Evolutionary conservation across 2,888 invertebrate species (phyloP).

Genomic region (Spicauda simplicius): DNA sequence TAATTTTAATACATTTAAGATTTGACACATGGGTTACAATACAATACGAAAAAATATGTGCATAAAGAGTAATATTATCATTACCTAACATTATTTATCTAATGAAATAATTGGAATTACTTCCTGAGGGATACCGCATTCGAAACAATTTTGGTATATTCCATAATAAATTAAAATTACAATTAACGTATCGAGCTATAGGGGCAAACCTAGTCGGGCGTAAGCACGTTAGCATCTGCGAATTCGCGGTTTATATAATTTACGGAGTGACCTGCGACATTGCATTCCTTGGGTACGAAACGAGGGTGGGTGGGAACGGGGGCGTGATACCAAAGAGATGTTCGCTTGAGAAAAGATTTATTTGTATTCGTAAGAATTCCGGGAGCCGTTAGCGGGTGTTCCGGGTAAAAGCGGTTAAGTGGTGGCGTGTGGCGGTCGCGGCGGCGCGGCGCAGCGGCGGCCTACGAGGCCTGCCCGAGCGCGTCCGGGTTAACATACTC

Average conservation of each 20-base stretch:
- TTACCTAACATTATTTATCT: slow-evolving; percentile 65
- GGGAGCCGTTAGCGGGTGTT: slow-evolving; percentile 76
- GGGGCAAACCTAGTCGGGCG: slow-evolving; percentile 83
- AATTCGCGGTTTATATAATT: slow-evolving; percentile 59
- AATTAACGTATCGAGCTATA: slow-evolving; percentile 74
- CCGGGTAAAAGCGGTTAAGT: slow-evolving; percentile 65
- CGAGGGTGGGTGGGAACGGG: slow-evolving; percentile 60
- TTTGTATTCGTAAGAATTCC: slow-evolving; percentile 74
- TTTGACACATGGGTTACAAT: slow-evolving; percentile 80
- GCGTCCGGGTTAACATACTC: slow-evolving; percentile 84
- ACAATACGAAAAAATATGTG: slow-evolving; percentile 66
- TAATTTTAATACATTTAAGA: slow-evolving; percentile 70
- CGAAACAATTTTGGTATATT: slow-evolving; percentile 52
- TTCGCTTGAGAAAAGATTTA: slow-evolving; percentile 78
- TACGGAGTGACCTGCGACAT: slow-evolving; percentile 60
- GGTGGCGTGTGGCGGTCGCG: slow-evolving; percentile 52
- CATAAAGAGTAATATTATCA: slow-evolving; percentile 57
- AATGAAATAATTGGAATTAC: slow-evolving; percentile 69
- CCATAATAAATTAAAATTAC: slow-evolving; percentile 55
- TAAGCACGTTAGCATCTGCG: slow-evolving; percentile 72
- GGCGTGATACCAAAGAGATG: slow-evolving; percentile 76
- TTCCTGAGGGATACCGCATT: slow-evolving; percentile 83
- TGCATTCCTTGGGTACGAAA: slow-evolving; percentile 76
- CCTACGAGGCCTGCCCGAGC: slow-evolving; percentile 81
- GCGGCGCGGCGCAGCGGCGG: slow-evolving; percentile 46